Base-by-base conservation (phyloP, 92 coral and sea anemone species). In the Porites lobata region DNA sequence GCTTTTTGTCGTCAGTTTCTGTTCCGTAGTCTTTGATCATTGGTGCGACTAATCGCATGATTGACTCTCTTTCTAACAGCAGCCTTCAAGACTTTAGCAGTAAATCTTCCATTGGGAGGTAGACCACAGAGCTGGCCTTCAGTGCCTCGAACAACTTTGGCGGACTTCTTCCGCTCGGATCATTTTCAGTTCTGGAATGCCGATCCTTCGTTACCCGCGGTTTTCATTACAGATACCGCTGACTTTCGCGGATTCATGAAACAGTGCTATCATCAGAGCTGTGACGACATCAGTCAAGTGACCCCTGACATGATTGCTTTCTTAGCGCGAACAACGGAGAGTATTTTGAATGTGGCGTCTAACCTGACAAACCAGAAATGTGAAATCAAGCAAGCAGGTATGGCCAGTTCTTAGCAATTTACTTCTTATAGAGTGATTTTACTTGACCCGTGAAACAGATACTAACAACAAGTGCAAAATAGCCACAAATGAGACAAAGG, bases 221-320 rank as follows among this genome's bases (percentile, higher is more conserved):
- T 92, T 11, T 84, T 85, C 76, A 53, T 95, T 58, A 91, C 93
- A 1, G 98, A 95, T 51, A 92, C 93, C 29, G 96, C 96, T n/a
- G 61, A 93, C 71, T 91, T 88, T 71, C 88, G 98, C 20, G 98
- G 96, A 38, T 79, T 20, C 69, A 95, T 95, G 98, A 13, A 15
- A 7, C 43, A 52, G 7, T 95, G 98, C 86, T 95, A 95, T 80
- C 98, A 85, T 62, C 32, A 79, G 8, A 51, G 57, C 24, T 92
- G 95, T 82, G 95, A 92, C 77, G 78, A 86, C 62, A 54, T 75
- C 7, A 15, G 51, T 22, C 86, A 82, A 14, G 91, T 90, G 74
- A 92, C 93, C 10, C 11, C 58, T 1, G 69, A 69, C 15, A 92
- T 77, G 89, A 11, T 85, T 19, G 50, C 50, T 20, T 92, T 92